Evolutionary conservation across 2,113 vertebrate species (phyloP).

Genomic region (Dipodomys ordii): DNA sequence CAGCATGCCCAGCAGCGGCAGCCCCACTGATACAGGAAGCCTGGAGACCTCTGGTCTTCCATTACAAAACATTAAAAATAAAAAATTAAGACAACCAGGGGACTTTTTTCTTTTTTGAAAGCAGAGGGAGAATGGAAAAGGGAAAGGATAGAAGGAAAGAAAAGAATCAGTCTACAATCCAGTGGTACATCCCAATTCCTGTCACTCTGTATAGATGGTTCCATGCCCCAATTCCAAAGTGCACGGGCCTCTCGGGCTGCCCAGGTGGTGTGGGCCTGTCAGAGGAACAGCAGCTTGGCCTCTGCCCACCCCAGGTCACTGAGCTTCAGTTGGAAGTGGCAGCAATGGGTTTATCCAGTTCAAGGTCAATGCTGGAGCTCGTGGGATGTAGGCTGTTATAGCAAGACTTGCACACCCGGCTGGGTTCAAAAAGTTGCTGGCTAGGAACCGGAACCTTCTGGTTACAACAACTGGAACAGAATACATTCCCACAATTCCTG

Average conservation of each 20-base stretch:
- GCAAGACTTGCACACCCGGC: conserved; percentile 95
- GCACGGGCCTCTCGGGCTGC: conserved; percentile 73
- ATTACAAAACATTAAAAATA: conserved; percentile 57
- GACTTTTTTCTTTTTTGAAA: conserved; percentile 63
- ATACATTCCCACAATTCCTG: conserved; percentile 99
- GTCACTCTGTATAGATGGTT: conserved; percentile 69
- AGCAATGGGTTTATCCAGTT: conserved; percentile 96
- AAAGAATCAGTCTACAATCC: conserved; percentile 75
- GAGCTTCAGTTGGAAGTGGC: conserved; percentile 93
- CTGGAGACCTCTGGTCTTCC: conserved; percentile 73
- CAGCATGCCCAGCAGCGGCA: conserved; percentile 43
- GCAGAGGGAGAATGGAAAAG: conserved; percentile 71
- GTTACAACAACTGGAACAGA: conserved; percentile 98
- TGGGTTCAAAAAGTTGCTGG: conserved; percentile 98
- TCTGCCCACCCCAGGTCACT: conserved; percentile 68
- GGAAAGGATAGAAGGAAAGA: conserved; percentile 50
- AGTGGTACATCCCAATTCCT: conserved; percentile 77
- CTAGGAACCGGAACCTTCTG: conserved; percentile 99
- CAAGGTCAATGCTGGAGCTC: conserved; percentile 89
- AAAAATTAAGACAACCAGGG: conserved; percentile 69
- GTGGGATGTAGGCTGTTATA: conserved; percentile 93
- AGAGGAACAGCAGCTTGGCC: conserved; percentile 65
- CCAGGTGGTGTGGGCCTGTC: conserved; percentile 18
- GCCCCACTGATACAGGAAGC: not conserved
- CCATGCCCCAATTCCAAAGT: conserved; percentile 73